These are phyloP conservation scores for Chlamydotis undulata DNA, from an alignment of 2,113 vertebrate genomes.

Conservation along the genomic window DNA sequence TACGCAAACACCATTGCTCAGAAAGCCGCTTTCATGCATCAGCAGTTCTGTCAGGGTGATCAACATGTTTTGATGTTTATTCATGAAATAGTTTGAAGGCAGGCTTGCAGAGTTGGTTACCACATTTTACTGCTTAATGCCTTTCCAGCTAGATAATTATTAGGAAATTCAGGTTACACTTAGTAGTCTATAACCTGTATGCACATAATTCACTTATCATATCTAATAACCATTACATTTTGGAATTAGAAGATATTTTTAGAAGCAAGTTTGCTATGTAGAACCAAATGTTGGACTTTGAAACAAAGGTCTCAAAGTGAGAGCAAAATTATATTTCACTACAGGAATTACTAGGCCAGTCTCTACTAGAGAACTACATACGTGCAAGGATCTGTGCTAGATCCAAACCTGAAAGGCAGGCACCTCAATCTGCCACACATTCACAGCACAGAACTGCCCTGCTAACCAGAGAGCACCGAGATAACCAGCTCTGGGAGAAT, in stretches of 20 bases:
- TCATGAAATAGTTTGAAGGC: background rate
- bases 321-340: background rate
- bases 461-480: background rate
- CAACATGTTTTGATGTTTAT: background rate
- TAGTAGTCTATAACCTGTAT: background rate
- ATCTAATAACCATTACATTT: background rate
- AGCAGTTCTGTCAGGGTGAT: background rate
- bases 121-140: background rate
- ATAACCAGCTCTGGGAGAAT: background rate
- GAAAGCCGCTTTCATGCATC: background rate
- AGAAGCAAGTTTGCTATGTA: background rate
- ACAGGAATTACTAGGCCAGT: background rate
- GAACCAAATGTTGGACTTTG: background rate
- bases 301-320: background rate
- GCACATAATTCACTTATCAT: background rate
- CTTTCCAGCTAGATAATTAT: background rate
- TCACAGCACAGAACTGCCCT: background rate
- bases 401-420: background rate
- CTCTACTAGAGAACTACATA: background rate
- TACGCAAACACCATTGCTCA: background rate
- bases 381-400: background rate
- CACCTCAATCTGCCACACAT: background rate
- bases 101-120: background rate
- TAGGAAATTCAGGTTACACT: background rate
- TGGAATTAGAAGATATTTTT: background rate